Percentiles rank a stretch among this genome's conserved stretches.
Conservation (phyloP, 2,888 invertebrate genomes). For the Anthrax anthrax region DNA sequence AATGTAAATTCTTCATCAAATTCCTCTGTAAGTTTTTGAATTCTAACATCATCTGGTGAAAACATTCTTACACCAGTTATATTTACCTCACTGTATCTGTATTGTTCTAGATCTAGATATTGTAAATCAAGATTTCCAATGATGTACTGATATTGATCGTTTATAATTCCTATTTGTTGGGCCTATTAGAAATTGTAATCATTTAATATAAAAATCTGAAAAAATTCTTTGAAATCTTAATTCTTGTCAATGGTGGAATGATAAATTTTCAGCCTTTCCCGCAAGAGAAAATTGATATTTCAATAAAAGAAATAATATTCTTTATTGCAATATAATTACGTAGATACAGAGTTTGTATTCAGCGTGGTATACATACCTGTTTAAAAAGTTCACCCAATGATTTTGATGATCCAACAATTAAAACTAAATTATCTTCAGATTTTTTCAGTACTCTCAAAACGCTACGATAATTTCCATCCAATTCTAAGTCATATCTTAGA, state of each 20-base stretch:
- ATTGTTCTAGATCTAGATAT: slow-evolving; percentile 51
- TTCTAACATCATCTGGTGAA: slow-evolving; percentile 40
- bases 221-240: too few relatives aligned
- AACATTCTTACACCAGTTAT: slow-evolving; percentile 61
- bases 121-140: slow-evolving; percentile 64
- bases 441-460: slow-evolving; percentile 54
- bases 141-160: slow-evolving; percentile 74
- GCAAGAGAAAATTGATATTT: too few relatives aligned
- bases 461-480: slow-evolving; percentile 51
- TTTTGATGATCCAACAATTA: slow-evolving; percentile 54
- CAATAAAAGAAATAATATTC: too few relatives aligned
- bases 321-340: too few relatives aligned
- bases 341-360: background rate
- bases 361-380: slow-evolving; percentile 22
- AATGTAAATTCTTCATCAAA: slow-evolving; percentile 11
- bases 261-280: too few relatives aligned
- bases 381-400: slow-evolving; percentile 43
- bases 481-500: slow-evolving; percentile 47
- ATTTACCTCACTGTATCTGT: slow-evolving; percentile 66
- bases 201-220: background rate
- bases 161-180: slow-evolving; percentile 92
- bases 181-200: slow-evolving; percentile 43
- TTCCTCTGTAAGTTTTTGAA: slow-evolving; percentile 36
- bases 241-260: too few relatives aligned
- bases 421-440: slow-evolving; percentile 50